A percentile compares a stretch with the other conserved stretches of the same genome.
Evolutionary conservation across 2,113 vertebrate genomes (phyloP).

Genomic region (Microtus richardsoni): DNA sequence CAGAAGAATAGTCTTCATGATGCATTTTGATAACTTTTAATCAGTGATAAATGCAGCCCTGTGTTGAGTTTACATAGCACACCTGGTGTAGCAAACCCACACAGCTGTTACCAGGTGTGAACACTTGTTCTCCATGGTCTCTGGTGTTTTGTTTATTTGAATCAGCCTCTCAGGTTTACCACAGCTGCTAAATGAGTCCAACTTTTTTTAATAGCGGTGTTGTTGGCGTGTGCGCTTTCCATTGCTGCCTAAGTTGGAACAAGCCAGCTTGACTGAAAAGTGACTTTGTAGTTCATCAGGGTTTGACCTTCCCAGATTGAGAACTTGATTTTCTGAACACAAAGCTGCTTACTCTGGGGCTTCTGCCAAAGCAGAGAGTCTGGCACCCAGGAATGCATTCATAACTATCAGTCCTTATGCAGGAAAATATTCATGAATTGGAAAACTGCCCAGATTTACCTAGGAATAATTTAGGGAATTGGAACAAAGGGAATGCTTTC

Average conservation of each 20-base stretch:
- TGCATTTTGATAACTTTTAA: constrained; percentile 68
- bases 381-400: constrained; percentile 24
- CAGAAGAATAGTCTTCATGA: constrained; percentile 19
- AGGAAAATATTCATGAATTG: constrained; percentile 51
- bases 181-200: constrained; percentile 48
- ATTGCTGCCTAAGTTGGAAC: neutral
- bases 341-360: constrained; percentile 41
- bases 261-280: constrained; percentile 22
- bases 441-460: constrained; percentile 54
- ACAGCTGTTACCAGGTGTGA: constrained; percentile 74
- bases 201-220: constrained; percentile 40
- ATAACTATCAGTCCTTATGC: constrained; percentile 39
- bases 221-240: neutral
- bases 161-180: constrained; percentile 7
- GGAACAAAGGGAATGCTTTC: constrained; percentile 2
- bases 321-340: constrained; percentile 46
- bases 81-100: constrained; percentile 59
- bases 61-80: constrained; percentile 49
- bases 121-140: constrained; percentile 60
- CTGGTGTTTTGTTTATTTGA: constrained; percentile 7
- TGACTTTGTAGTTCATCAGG: constrained; percentile 32
- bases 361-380: constrained; percentile 40
- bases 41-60: constrained; percentile 56
- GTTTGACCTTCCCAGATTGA: constrained; percentile 61
- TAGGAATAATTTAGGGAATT: constrained; percentile 25